Percentiles rank a stretch among this genome's conserved stretches.
Conservation (phyloP, 2,113 vertebrate species). For the Limnothrissa miodon region DNA sequence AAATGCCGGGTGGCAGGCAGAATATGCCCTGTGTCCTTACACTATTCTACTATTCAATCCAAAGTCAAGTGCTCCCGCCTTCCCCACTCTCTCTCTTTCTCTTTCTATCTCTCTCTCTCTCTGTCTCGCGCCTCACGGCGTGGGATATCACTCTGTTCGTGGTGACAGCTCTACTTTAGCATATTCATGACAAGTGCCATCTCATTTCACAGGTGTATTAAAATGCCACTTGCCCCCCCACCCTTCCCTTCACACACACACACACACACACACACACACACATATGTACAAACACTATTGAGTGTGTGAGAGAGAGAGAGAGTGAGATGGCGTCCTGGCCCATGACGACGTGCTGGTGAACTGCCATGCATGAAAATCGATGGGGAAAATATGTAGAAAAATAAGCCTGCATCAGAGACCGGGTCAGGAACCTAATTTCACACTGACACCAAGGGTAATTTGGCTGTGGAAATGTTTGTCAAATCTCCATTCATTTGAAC, state of each 20-base stretch:
- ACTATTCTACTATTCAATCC: constrained; percentile 57
- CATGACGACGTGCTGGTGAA: constrained; percentile 76
- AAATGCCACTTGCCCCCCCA: constrained; percentile 90
- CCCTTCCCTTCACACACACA: constrained; percentile 45
- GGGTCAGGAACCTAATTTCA: constrained; percentile 99
- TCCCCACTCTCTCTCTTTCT: constrained; percentile 29
- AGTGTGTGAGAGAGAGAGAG: constrained; percentile 75
- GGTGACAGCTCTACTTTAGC: constrained; percentile 91
- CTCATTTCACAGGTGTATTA: constrained; percentile 97
- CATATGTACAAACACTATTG: background rate
- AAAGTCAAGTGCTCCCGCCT: constrained; percentile 49
- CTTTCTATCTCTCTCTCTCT: constrained; percentile 33
- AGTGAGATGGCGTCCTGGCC: constrained; percentile 73
- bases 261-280: constrained; percentile 11
- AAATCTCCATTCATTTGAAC: constrained; percentile 95
- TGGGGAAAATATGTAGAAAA: constrained; percentile 93
- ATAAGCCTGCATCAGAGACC: constrained; percentile 97
- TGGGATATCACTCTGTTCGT: constrained; percentile 84
- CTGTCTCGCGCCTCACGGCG: constrained; percentile 50
- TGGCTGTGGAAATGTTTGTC: constrained; percentile 98
- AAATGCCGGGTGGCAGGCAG: constrained; percentile 67
- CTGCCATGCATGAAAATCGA: constrained; percentile 94
- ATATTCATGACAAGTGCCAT: constrained; percentile 91
- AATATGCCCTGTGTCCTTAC: constrained; percentile 58
- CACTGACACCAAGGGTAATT: constrained; percentile 97